Evolutionary conservation across 2,113 vertebrate species (phyloP).

Genomic region (Emydocephalus ijimae): DNA sequence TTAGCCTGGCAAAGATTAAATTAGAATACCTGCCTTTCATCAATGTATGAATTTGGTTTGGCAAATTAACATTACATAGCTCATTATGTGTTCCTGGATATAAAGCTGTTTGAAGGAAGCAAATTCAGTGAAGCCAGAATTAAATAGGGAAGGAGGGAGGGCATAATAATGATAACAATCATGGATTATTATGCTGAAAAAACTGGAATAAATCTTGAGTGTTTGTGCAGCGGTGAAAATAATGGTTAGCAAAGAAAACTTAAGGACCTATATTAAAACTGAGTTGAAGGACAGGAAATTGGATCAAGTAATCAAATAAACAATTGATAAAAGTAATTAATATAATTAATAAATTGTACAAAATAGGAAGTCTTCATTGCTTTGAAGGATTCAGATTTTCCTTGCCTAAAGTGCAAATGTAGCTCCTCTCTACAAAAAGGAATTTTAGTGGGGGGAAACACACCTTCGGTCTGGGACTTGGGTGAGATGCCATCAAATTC

Average conservation of each 20-base stretch:
- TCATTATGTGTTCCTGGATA: not conserved
- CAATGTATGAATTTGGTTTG: not conserved
- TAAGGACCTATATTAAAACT: not conserved
- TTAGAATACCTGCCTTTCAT: constrained; percentile 21
- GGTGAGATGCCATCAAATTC: not conserved
- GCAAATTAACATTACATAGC: constrained; percentile 11
- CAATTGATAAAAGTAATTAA: not conserved
- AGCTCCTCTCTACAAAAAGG: too few relatives aligned
- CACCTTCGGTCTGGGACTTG: not conserved
- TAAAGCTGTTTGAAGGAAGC: not conserved
- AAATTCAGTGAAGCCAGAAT: not conserved
- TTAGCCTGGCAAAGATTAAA: constrained; percentile 2
- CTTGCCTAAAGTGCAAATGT: not conserved
- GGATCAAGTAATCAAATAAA: not conserved
- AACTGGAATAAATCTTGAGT: not conserved
- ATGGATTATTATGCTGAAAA: not conserved
- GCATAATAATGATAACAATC: not conserved
- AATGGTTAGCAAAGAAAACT: not conserved
- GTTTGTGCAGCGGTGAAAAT: not conserved
- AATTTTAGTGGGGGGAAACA: not conserved
- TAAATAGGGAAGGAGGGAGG: not conserved
- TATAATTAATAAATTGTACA: not conserved
- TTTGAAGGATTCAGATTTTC: not conserved
- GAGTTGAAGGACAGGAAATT: not conserved
- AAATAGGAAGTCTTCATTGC: not conserved